These are phyloP conservation scores for Hypocryptadius cinnamomeus DNA, from an alignment of 2,113 vertebrate species.

Conservation along the genomic window DNA sequence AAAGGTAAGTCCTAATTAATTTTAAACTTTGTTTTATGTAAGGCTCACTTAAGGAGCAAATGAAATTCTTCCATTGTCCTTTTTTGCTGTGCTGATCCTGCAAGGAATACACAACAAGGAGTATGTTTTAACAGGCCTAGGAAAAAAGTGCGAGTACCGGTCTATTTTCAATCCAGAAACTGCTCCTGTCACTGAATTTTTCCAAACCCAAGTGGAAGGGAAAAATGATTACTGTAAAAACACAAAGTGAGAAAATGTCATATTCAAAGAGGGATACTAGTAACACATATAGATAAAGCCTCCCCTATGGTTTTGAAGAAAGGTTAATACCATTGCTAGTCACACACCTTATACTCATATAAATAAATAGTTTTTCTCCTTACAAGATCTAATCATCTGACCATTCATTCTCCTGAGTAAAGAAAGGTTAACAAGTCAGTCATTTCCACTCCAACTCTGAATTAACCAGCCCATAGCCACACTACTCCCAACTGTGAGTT, in stretches of 20 bases:
- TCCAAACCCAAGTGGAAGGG: not conserved
- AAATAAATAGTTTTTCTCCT: not conserved
- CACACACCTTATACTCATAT: not conserved
- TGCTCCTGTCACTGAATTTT: not conserved
- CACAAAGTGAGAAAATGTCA: not conserved
- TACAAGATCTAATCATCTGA: not conserved
- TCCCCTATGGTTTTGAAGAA: not conserved
- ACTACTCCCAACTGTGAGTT: not conserved
- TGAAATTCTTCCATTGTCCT: conserved; percentile 17
- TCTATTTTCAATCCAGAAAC: not conserved
- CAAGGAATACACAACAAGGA: not conserved
- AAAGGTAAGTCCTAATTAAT: not conserved
- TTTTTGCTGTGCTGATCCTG: conserved; percentile 7
- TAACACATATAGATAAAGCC: not conserved
- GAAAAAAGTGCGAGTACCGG: not conserved
- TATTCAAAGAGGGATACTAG: not conserved
- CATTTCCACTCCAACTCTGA: not conserved
- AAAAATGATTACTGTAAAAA: not conserved
- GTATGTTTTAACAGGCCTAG: not conserved
- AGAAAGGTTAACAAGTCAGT: not conserved
- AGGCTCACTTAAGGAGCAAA: not conserved
- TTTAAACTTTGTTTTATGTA: conserved; percentile 15
- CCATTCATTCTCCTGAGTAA: not conserved
- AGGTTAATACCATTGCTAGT: not conserved
- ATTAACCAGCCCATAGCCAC: not conserved